Base-by-base conservation (phyloP, 2,797 vertebrate species). In the Pelochelys cantorii region DNA sequence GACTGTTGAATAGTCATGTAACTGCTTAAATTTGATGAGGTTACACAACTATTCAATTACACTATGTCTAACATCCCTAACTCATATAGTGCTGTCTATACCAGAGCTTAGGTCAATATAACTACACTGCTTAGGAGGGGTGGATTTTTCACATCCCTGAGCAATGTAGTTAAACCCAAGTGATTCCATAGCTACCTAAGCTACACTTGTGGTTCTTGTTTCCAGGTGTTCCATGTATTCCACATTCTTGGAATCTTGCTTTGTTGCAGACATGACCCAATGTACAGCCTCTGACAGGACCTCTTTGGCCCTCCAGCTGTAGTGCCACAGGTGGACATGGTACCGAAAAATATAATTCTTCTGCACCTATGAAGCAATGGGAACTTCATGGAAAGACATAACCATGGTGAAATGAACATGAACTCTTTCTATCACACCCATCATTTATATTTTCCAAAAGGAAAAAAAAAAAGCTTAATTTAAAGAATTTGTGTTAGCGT, bases 331-430 rank as follows among this genome's bases (percentile, higher is more conserved):
- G 15, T 53, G 48, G 5, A 62, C 15, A 25, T n/a, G 31, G 5
- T 84, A n/a, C 22, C 42, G 11, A 68, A 93, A 93, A 84, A 25
- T 82, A 1, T 12, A 62, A 37, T 53, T 3, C 81, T 79, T 37
- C 85, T 93, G 89, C 52, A 77, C 54, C 42, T 79, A 82, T 68
- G 89, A 94, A 85, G 3, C 31, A 88, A 78, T 12, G 91, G 88
- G 0, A 88, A 80, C 68, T 18, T 79, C 79, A 77, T 89, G 8
- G 5, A 22, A 88, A 87, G 56, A 53, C 84, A 87, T 2, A 90
- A 5, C 11, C 71, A 25, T 57, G 23, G 48, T 4, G 95, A 95
- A 90, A 87, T 29, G 77, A 88, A 54, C 91, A 85, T 1, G 10
- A 88, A 22, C 79, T 37, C 0, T 92, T 93, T 81, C 12, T 62